Evolutionary conservation across 2,113 vertebrate genomes (phyloP), one percentile per base, ranked within the genome.

Genomic region (Hypocryptadius cinnamomeus): DNA sequence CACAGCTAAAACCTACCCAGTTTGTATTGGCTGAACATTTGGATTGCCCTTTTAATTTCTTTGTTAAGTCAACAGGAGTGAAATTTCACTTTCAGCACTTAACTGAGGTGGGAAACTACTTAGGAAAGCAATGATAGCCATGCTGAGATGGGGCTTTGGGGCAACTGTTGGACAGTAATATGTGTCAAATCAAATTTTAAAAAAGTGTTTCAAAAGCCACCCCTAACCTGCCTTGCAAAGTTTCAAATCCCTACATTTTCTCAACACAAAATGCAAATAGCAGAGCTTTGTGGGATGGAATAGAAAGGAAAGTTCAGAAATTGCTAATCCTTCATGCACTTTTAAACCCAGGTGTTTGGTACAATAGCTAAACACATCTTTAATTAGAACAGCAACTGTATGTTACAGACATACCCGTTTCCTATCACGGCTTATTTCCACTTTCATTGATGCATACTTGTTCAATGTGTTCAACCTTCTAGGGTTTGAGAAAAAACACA

Each of bases 401-500:
- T 71, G 90, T 70, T 37, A n/a, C 42, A 85, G 76, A 97, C 98
- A 97, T 93, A 98, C 98, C 94, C 69, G 73, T 84, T 95, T 97
- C 94, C 98, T 98, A 20, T 96, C 97, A 73, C 53, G 96, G 59
- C 96, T 96, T 84, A 97, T 97, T 96, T 98, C 98, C 95, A 98
- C 96, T 96, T 98, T 98, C 98, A 98, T 97, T 68, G 97, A 97
- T 53, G 97, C 96, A 60, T 97, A 98, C 89, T 98, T 98, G 97
- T 98, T 99, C 92, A 99, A 87, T n/a, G 98, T 98, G 94, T 96
- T 98, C 95, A 99, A 90, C 80, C 98, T 97, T 90, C 98, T 99
- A 85, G 19, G 93, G 79, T 54, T 31, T 24, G 65, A 81, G 44
- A 83, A 66, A 50, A 95, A 93, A 56, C 21, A 69, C 30, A 81